Percentiles rank a stretch among this genome's conserved stretches.
These are phyloP conservation scores for Urocolius indicus DNA, from an alignment of 2,113 vertebrate species.

Conservation along the genomic window DNA sequence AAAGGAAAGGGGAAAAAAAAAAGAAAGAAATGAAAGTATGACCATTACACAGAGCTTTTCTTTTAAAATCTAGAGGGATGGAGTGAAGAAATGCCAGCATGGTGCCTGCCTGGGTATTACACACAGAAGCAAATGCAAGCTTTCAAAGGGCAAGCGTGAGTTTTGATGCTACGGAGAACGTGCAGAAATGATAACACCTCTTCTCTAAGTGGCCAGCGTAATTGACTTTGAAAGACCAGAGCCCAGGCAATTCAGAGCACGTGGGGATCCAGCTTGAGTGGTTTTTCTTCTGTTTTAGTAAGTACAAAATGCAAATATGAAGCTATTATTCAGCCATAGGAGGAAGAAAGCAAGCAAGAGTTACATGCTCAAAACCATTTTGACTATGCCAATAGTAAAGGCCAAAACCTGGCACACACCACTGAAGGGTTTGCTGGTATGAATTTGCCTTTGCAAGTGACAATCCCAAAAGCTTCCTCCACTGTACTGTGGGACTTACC, in stretches of 20 bases:
- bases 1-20: too few species aligned
- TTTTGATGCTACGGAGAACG: neutral
- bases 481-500: neutral
- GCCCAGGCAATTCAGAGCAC: neutral
- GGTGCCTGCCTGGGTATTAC: neutral
- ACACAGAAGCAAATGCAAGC: neutral
- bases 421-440: neutral
- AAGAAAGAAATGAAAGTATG: neutral
- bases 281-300: neutral
- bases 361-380: accelerated
- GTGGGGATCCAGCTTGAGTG: neutral
- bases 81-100: neutral
- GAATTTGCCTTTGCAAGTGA: neutral
- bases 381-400: accelerated
- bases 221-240: neutral
- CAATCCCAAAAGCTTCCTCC: accelerated
- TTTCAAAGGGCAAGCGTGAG: slow-evolving; percentile 4
- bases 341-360: neutral
- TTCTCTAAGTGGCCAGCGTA: neutral
- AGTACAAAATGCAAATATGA: neutral
- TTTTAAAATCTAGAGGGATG: neutral
- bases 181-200: neutral
- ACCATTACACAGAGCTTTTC: neutral
- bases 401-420: neutral
- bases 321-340: neutral